Evolutionary conservation across 2,888 invertebrate genomes (phyloP).

Genomic region (Sarcophaga variegata): DNA sequence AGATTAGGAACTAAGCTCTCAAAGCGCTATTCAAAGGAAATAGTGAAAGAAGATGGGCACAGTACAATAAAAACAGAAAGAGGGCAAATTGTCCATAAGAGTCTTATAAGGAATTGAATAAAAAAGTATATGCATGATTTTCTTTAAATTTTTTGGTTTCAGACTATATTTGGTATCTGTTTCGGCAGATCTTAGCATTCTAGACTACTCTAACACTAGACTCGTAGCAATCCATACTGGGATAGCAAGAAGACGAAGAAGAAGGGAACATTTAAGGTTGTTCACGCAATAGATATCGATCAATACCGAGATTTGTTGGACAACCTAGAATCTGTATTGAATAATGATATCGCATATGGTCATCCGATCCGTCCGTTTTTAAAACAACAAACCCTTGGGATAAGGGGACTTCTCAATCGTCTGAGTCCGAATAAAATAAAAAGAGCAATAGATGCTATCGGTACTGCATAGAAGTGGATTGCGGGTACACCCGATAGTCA

Average conservation of each 20-base stretch:
- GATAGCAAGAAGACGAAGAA: neutral
- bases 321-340: neutral
- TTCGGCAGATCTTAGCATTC: too few species aligned
- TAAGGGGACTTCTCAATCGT: conserved; percentile 12
- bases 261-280: neutral
- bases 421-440: too few species aligned
- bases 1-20: neutral
- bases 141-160: too few species aligned
- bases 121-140: too few species aligned
- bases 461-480: neutral
- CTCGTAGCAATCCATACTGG: too few species aligned
- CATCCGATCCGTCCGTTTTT: too few species aligned
- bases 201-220: too few species aligned
- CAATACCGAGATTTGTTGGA: neutral
- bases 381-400: too few species aligned
- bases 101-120: neutral
- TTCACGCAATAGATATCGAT: neutral
- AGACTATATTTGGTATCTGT: too few species aligned
- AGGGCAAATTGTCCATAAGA: neutral
- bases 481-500: conserved; percentile 53
- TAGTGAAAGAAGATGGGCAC: neutral
- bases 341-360: too few species aligned
- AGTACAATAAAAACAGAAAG: neutral
- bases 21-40: neutral
- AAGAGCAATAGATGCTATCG: neutral